phyloP scores from a whole-genome alignment of 2,113 vertebrate genomes.

The Anolis carolinensis region DNA sequence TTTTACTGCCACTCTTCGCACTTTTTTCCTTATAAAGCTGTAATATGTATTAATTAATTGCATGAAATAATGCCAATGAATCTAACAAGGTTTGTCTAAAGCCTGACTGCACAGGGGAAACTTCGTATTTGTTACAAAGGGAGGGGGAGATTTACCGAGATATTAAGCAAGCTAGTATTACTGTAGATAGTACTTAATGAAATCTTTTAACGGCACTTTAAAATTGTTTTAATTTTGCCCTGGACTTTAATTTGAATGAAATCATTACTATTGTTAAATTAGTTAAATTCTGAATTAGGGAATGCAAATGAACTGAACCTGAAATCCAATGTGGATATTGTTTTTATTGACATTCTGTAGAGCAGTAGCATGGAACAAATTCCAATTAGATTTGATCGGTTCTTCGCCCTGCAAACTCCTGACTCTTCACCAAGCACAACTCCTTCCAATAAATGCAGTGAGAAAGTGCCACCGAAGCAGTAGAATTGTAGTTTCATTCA shows the following conservation, averaged over 20 bases:
- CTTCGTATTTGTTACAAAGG: constrained; percentile 63
- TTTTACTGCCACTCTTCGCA: constrained; percentile 60
- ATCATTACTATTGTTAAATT: constrained; percentile 73
- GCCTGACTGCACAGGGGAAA: constrained; percentile 70
- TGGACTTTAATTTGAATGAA: constrained; percentile 72
- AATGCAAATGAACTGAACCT: constrained; percentile 73
- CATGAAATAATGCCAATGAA: constrained; percentile 74
- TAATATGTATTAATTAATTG: constrained; percentile 74
- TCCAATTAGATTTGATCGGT: constrained; percentile 75
- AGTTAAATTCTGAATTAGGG: constrained; percentile 75
- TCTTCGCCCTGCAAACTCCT: constrained; percentile 67
- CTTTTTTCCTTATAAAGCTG: constrained; percentile 55
- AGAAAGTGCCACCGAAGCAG: constrained; percentile 37
- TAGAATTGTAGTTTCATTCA: neutral
- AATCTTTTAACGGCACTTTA: constrained; percentile 68
- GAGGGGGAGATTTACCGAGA: constrained; percentile 54
- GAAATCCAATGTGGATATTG: constrained; percentile 69
- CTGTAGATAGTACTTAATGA: constrained; percentile 70
- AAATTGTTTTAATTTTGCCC: constrained; percentile 68
- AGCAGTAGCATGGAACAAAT: constrained; percentile 68
- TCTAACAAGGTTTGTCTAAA: constrained; percentile 71
- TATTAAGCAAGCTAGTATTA: constrained; percentile 66
- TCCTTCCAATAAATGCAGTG: constrained; percentile 63
- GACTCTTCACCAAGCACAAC: constrained; percentile 69
- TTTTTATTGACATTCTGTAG: constrained; percentile 73